Evolutionary conservation across 2,113 vertebrate species (phyloP).

Genomic region (Lycocorax pyrrhopterus): DNA sequence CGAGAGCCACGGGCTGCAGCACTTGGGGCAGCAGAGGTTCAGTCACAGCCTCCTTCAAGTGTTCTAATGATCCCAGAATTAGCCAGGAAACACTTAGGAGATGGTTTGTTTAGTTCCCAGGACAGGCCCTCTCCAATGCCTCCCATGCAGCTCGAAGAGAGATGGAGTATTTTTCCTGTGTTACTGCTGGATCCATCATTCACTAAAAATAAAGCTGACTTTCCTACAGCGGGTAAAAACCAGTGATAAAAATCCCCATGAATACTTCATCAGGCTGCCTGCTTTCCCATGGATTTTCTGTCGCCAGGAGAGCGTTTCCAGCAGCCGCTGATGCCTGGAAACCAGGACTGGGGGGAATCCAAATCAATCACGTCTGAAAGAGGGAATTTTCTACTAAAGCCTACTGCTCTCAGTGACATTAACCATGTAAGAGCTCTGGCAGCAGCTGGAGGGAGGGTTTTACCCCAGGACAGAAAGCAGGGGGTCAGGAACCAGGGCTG

Average conservation of each 20-base stretch:
- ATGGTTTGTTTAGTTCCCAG: background rate
- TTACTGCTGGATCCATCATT: background rate
- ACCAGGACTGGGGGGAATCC: background rate
- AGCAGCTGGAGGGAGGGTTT: background rate
- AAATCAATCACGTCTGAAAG: slow-evolving; percentile 2
- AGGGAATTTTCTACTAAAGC: slow-evolving; percentile 13
- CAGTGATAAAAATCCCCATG: background rate
- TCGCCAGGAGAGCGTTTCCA: background rate
- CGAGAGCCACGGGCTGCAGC: background rate
- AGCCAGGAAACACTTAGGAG: background rate
- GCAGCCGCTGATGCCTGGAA: background rate
- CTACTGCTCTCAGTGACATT: background rate
- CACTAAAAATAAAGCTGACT: background rate
- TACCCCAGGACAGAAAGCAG: accelerated
- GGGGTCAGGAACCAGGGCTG: background rate
- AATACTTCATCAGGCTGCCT: slow-evolving; percentile 8
- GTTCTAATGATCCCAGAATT: background rate
- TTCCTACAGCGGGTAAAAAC: background rate
- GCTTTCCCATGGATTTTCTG: slow-evolving; percentile 32
- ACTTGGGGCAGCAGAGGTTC: background rate
- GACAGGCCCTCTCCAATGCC: background rate
- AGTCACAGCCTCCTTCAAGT: background rate
- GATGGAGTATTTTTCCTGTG: background rate
- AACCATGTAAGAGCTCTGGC: background rate
- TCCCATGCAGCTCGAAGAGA: accelerated